Base-by-base conservation (phyloP, 1,140 invertebrate genomes). In the Apocrypta bakeri region DNA sequence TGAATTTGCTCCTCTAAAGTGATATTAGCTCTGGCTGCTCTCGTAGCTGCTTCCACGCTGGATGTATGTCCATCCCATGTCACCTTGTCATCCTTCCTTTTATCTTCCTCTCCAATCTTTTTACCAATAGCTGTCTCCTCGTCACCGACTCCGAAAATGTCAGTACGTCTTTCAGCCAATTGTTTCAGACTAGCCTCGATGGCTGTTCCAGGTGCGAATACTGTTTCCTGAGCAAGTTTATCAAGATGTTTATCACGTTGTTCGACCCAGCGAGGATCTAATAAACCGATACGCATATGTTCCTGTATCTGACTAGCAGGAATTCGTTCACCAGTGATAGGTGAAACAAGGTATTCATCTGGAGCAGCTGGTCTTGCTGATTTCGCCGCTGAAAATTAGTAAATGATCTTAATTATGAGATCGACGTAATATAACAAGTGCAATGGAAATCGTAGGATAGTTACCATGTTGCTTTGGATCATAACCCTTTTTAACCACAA, bases 91-190 rank as follows among this genome's bases (percentile, higher is more conserved):
- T 97, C 95, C 90, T 96, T 96, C 85, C 94, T 94, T 84, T 95
- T 96, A 90, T 96, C 98, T 88, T 99, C 98, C 91, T 99, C 98
- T 9, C 99, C 99, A 85, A 99, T 98, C 92, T 99, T 99, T 92
- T 99, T 98, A 94, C 99, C 99, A 90, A 99, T 99, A 2, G 97
- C 97, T 0, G 98, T 99, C 94, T 99, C 99, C 90, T 99, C 98
- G 88, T 98, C 97, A 84, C 98, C 99, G 80, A 98, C 96, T 93
- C 99, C 99, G 90, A 99, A 99, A 92, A 99, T 99, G 95, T 99
- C 99, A 4, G 99, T 99, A 96, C 99, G 97, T 86, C 98, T 94
- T 89, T 99, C 98, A 0, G 98, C 99, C 84, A 99, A 93, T 88
- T 98, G 96, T 90, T 99, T 99, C 87, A 99, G 94, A 89, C 97